Evolutionary conservation across 1,140 invertebrate species (phyloP).

Genomic region (Saxidomus purpurata): DNA sequence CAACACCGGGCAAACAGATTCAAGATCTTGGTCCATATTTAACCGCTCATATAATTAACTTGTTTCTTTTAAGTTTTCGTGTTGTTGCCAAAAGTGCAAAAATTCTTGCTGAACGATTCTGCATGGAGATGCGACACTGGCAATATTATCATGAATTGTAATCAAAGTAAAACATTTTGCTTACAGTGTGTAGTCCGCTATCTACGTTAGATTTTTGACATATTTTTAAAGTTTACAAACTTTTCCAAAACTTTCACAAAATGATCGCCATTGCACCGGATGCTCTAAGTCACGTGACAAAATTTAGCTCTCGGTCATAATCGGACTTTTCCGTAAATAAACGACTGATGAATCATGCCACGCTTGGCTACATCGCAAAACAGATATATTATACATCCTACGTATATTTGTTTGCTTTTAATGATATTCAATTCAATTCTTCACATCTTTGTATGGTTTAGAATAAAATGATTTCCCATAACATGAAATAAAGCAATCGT

Average conservation of each 20-base stretch:
- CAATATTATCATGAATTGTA: not conserved
- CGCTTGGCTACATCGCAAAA: constrained; percentile 6
- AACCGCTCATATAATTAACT: too few relatives aligned
- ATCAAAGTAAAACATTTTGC: not conserved
- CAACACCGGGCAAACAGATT: too few relatives aligned
- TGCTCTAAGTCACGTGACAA: constrained; percentile 54
- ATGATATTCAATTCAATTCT: too few relatives aligned
- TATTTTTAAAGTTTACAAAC: constrained; percentile 4
- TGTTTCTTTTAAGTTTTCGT: too few relatives aligned
- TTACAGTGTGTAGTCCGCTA: not conserved
- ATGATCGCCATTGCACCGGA: constrained; percentile 66
- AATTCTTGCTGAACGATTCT: too few relatives aligned
- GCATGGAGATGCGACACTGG: not conserved
- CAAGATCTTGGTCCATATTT: too few relatives aligned
- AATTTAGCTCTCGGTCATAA: not conserved
- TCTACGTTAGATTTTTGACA: not conserved
- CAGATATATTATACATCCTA: too few relatives aligned
- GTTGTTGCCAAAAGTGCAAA: too few relatives aligned
- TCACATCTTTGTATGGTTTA: too few relatives aligned
- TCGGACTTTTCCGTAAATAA: constrained; percentile 3
- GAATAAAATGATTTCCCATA: too few relatives aligned
- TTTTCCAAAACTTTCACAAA: constrained; percentile 29
- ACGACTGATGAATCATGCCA: constrained; percentile 30
- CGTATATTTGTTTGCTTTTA: too few relatives aligned
- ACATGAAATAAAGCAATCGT: too few relatives aligned